Conservation (phyloP, 2,113 vertebrate species). For the Embiotoca jacksoni region DNA sequence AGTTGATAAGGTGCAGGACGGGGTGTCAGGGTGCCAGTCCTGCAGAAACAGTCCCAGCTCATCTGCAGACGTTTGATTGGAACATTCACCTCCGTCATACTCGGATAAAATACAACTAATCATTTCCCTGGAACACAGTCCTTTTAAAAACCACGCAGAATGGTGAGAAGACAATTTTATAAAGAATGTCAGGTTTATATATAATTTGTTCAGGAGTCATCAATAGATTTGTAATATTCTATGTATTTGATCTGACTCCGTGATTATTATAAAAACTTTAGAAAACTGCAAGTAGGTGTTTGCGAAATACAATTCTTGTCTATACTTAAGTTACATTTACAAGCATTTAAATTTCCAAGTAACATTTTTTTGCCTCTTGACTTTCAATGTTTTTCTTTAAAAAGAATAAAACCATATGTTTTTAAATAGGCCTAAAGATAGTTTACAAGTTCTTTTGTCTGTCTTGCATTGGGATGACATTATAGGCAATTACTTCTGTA, state of each 20-base stretch:
- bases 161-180: not conserved
- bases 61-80: not conserved
- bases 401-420: not conserved
- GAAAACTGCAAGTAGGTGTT: too few species aligned
- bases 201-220: not conserved
- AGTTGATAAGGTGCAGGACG: slow-evolving; percentile 66
- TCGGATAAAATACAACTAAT: slow-evolving; percentile 29
- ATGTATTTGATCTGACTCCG: not conserved
- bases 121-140: not conserved
- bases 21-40: slow-evolving; percentile 25
- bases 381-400: not conserved
- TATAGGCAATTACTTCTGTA: not conserved
- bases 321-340: not conserved
- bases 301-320: not conserved
- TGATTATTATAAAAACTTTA: slow-evolving; percentile 14
- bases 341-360: too few species aligned
- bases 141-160: slow-evolving; percentile 3
- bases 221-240: not conserved
- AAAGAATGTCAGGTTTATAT: not conserved
- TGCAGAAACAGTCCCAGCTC: slow-evolving; percentile 3
- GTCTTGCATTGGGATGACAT: not conserved
- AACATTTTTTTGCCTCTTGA: too few species aligned
- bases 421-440: too few species aligned
- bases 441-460: not conserved
- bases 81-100: slow-evolving; percentile 7